A percentile compares a stretch with the other conserved stretches of the same genome.
These are phyloP conservation scores for Venturia canescens DNA, from an alignment of 1,140 invertebrate species.

Conservation along the genomic window DNA sequence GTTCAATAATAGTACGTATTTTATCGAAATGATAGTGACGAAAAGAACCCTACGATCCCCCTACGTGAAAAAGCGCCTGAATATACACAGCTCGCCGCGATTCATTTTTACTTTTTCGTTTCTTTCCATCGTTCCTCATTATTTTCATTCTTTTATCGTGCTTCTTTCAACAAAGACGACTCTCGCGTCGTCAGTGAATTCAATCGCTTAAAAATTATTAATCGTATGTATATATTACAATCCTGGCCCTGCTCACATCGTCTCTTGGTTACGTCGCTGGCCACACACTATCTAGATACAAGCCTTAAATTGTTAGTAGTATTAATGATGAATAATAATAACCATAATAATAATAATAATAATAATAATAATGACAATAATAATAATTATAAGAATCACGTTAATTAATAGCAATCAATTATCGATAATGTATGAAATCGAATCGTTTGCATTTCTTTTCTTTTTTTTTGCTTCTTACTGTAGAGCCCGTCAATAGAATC, in stretches of 20 bases:
- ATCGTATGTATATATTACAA: constrained; percentile 65
- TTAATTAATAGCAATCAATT: constrained; percentile 65
- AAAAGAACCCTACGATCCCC: constrained; percentile 9
- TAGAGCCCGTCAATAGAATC: constrained; percentile 44
- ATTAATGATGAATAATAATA: constrained; percentile 53
- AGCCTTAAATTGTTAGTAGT: constrained; percentile 65
- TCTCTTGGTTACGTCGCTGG: constrained; percentile 42
- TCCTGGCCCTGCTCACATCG: constrained; percentile 57
- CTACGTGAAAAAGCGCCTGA: constrained; percentile 43
- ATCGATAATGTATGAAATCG: constrained; percentile 57
- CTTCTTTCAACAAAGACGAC: constrained; percentile 25
- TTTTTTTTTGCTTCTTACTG: constrained; percentile 47
- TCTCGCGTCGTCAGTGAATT: constrained; percentile 50
- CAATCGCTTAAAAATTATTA: constrained; percentile 53
- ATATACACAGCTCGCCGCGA: constrained; percentile 39
- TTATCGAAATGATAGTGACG: not conserved
- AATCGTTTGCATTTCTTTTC: constrained; percentile 17
- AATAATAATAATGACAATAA: constrained; percentile 64
- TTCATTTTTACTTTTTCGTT: not conserved
- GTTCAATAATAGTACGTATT: not conserved
- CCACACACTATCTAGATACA: constrained; percentile 64
- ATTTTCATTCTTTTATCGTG: constrained; percentile 4
- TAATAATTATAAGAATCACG: constrained; percentile 62
- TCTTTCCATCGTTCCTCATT: not conserved
- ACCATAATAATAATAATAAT: constrained; percentile 53